Percentiles rank a stretch among this genome's conserved stretches.
Conservation (phyloP, 2,113 vertebrate species). For the Vanacampus margaritifer region DNA sequence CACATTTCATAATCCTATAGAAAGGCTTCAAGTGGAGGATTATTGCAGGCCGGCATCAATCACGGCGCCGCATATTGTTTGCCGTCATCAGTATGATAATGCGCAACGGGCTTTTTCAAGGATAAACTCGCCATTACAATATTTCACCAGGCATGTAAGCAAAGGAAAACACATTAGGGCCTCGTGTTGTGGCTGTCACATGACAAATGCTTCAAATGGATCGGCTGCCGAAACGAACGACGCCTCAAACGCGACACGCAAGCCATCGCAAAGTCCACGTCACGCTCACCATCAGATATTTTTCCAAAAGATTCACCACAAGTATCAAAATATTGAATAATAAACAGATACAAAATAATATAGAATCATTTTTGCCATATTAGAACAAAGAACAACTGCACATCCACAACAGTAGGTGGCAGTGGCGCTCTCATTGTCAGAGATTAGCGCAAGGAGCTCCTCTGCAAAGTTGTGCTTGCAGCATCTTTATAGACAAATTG, state of each 20-base stretch:
- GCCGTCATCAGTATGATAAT: conserved; percentile 67
- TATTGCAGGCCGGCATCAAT: conserved; percentile 59
- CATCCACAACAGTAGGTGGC: no score
- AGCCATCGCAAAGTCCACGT: conserved; percentile 22
- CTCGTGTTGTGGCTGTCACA: conserved; percentile 38
- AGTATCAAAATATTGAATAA: no score
- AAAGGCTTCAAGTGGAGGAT: conserved; percentile 59
- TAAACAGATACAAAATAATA: no score
- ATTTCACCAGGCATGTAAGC: conserved; percentile 53
- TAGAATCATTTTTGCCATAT: no score
- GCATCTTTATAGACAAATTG: no score
- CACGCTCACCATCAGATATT: no score
- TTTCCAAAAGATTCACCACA: no score
- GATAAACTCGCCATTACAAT: conserved; percentile 66
- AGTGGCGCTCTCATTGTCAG: no score
- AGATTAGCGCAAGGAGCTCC: no score
- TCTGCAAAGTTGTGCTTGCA: no score
- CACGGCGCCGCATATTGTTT: conserved; percentile 37
- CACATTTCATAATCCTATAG: conserved; percentile 67
- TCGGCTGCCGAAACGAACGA: conserved; percentile 26
- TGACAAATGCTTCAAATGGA: conserved; percentile 37
- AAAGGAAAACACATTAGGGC: conserved; percentile 59
- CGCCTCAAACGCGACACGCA: conserved; percentile 25
- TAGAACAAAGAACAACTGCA: no score
- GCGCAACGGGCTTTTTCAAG: conserved; percentile 63